Conservation (phyloP, 2,113 vertebrate species). For the Tenebrosternarchus preto region DNA sequence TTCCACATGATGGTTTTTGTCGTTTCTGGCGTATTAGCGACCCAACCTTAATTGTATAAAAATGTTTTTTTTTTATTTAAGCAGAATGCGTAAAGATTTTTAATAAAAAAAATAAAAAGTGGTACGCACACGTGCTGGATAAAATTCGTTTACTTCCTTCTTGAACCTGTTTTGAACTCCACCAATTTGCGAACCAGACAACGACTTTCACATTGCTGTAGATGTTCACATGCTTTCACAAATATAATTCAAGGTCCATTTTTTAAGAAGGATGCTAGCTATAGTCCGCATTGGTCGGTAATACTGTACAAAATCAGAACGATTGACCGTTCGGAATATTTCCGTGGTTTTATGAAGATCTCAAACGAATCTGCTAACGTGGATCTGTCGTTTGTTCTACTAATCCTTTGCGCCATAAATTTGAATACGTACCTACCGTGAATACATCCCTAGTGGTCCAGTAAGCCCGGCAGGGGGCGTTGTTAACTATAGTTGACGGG, state of each 20-base stretch:
- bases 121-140: not conserved
- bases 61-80: not conserved
- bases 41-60: not conserved
- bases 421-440: constrained; percentile 22
- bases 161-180: not conserved
- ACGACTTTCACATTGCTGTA: not conserved
- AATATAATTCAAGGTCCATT: not conserved
- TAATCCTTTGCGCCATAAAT: constrained; percentile 38
- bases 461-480: not conserved
- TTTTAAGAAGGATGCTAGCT: not conserved
- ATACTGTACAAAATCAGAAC: not conserved
- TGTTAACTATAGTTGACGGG: not conserved
- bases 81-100: not conserved
- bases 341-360: not conserved
- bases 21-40: constrained; percentile 29
- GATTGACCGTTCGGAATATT: not conserved
- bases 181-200: not conserved
- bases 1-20: constrained; percentile 43
- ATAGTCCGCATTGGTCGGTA: not conserved
- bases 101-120: not conserved
- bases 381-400: constrained; percentile 6
- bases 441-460: not conserved
- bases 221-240: not conserved
- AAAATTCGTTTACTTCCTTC: not conserved
- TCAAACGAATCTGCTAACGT: constrained; percentile 46